Evolutionary conservation across 2,797 vertebrate genomes (phyloP).

Genomic region (Sylvilagus floridanus): DNA sequence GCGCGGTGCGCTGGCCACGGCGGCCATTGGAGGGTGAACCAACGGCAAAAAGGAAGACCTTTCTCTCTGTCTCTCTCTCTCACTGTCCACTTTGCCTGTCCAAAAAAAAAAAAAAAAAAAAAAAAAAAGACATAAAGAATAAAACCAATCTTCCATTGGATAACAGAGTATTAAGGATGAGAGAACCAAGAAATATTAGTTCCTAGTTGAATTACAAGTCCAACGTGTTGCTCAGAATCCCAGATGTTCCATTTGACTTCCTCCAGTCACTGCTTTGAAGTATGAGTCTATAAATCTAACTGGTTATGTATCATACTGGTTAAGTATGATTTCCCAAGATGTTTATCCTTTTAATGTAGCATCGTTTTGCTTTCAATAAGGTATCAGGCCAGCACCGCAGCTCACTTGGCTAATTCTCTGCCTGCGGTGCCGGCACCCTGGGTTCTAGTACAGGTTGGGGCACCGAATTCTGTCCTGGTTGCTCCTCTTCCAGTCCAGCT

Average conservation of each 20-base stretch:
- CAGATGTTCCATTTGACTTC: slow-evolving; percentile 67
- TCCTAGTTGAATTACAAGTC: slow-evolving; percentile 42
- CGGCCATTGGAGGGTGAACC: too few species aligned
- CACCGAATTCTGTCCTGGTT: too few species aligned
- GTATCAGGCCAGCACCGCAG: too few species aligned
- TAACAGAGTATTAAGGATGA: not conserved
- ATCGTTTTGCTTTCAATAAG: slow-evolving; percentile 52
- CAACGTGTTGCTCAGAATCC: slow-evolving; percentile 56
- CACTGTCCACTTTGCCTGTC: too few species aligned
- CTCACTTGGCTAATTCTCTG: too few species aligned
- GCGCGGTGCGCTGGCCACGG: too few species aligned
- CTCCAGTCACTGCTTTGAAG: slow-evolving; percentile 70
- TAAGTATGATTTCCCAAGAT: slow-evolving; percentile 72
- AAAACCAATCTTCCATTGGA: slow-evolving; percentile 30
- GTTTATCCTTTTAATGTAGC: slow-evolving; percentile 66
- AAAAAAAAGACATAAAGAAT: slow-evolving; percentile 43
- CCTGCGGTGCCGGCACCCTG: too few species aligned
- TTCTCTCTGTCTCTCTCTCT: too few species aligned
- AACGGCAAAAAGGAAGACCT: too few species aligned
- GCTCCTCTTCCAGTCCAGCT: too few species aligned
- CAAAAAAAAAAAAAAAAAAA: too few species aligned
- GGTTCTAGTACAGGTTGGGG: too few species aligned
- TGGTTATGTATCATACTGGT: not conserved
- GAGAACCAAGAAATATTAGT: not conserved
- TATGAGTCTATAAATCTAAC: slow-evolving; percentile 76